Evolutionary conservation across 2,888 invertebrate species (phyloP).

Genomic region (Lamellibrachia columna): DNA sequence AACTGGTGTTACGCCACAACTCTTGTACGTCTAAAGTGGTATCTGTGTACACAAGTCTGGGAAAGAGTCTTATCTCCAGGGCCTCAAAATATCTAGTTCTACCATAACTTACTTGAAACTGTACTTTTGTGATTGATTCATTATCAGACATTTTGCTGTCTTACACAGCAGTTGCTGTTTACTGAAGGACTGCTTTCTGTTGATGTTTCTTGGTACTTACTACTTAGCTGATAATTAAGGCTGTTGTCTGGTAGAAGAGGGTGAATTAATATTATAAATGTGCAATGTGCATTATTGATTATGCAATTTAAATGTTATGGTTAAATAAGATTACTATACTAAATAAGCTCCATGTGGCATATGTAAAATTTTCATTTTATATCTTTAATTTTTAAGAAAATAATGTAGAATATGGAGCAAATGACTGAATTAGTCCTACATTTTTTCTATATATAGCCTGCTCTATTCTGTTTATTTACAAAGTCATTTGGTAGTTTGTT

Average conservation of each 20-base stretch:
- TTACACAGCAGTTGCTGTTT: not conserved
- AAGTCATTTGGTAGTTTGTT: no score
- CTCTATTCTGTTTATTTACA: no score
- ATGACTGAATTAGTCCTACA: not conserved
- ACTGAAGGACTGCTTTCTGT: not conserved
- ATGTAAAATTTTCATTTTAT: no score
- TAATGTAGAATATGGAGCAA: not conserved
- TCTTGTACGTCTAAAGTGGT: not conserved
- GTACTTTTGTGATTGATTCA: not conserved
- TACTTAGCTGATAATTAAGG: not conserved
- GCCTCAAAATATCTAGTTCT: not conserved
- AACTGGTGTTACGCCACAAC: no score
- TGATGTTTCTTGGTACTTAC: not conserved
- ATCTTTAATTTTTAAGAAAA: not conserved
- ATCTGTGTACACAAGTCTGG: constrained; percentile 3
- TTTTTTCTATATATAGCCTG: no score
- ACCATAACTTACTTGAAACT: not conserved
- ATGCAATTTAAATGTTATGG: not conserved
- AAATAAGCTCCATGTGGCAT: no score
- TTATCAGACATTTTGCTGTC: not conserved
- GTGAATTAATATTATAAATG: not conserved
- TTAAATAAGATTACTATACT: not conserved
- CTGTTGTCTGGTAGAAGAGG: not conserved
- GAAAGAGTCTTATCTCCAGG: not conserved
- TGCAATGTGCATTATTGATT: not conserved